These are phyloP conservation scores for Leptatherina wallacei DNA, from an alignment of 2,797 vertebrate genomes.

Conservation along the genomic window DNA sequence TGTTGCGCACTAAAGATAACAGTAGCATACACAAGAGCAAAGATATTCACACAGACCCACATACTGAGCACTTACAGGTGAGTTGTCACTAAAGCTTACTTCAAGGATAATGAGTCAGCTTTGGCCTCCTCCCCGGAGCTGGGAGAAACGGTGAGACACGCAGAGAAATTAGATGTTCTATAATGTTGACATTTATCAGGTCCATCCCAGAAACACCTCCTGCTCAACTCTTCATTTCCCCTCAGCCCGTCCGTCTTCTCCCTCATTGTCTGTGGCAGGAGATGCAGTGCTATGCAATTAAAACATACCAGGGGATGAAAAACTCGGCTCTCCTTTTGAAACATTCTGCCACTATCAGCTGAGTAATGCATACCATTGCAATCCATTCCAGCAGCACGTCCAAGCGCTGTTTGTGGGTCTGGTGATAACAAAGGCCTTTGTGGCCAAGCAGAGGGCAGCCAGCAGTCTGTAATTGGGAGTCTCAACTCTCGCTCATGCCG, in stretches of 20 bases:
- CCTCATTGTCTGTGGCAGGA: constrained; percentile 56
- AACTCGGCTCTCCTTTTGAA: constrained; percentile 71
- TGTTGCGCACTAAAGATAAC: constrained; percentile 31
- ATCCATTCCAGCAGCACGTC: constrained; percentile 69
- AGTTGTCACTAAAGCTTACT: constrained; percentile 63
- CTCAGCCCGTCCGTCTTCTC: constrained; percentile 43
- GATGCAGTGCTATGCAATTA: constrained; percentile 75
- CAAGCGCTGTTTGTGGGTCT: constrained; percentile 74
- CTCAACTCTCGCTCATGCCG: constrained; percentile 69
- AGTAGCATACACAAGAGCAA: constrained; percentile 17
- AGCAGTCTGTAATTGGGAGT: constrained; percentile 77
- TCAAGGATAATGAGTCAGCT: constrained; percentile 67
- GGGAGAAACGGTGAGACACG: constrained; percentile 50
- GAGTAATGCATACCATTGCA: constrained; percentile 72
- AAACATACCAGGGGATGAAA: constrained; percentile 80
- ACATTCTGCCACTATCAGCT: constrained; percentile 70
- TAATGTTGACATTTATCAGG: constrained; percentile 80
- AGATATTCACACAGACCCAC: constrained; percentile 27
- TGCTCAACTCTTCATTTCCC: constrained; percentile 45
- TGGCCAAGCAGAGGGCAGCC: constrained; percentile 71
- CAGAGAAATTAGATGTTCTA: constrained; percentile 71
- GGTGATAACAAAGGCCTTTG: constrained; percentile 82
- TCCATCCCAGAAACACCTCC: constrained; percentile 68
- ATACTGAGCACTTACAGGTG: constrained; percentile 42
- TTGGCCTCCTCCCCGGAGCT: constrained; percentile 56